Evolutionary conservation across 1,140 invertebrate genomes (phyloP).

Genomic region (Ditylenchus dipsaci): DNA sequence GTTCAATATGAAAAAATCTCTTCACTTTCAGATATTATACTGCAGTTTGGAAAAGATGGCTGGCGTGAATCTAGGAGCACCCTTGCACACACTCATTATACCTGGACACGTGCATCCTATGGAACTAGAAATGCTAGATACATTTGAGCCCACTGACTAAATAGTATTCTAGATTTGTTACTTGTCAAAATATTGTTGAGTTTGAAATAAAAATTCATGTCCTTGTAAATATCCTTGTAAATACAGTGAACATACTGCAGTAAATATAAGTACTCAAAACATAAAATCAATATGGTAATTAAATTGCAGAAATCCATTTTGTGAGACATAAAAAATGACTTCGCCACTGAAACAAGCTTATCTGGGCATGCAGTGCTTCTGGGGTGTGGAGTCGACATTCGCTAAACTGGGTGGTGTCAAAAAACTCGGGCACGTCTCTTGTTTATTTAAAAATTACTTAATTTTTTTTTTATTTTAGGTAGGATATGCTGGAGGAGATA

Average conservation of each 20-base stretch:
- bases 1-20: background rate
- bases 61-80: conserved; percentile 74
- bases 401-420: conserved; percentile 78
- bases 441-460: too few species aligned
- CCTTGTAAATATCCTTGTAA: background rate
- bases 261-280: too few species aligned
- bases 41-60: conserved; percentile 73
- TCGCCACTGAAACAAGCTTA: conserved; percentile 67
- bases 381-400: conserved; percentile 84
- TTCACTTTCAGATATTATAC: conserved; percentile 65
- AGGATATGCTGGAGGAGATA: conserved; percentile 84
- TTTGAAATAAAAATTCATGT: background rate
- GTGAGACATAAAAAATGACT: conserved; percentile 13
- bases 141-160: conserved; percentile 26
- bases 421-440: conserved; percentile 70
- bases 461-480: conserved; percentile 56
- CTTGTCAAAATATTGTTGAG: conserved; percentile 22
- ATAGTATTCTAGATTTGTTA: conserved; percentile 3
- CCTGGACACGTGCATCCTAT: conserved; percentile 50
- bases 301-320: too few species aligned
- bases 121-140: conserved; percentile 53
- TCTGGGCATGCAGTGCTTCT: conserved; percentile 93
- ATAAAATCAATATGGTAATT: too few species aligned
- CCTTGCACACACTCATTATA: conserved; percentile 88
- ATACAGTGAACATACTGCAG: background rate